phyloP scores from a whole-genome alignment of 2,888 invertebrate genomes.

The Platycnemis pennipes region DNA sequence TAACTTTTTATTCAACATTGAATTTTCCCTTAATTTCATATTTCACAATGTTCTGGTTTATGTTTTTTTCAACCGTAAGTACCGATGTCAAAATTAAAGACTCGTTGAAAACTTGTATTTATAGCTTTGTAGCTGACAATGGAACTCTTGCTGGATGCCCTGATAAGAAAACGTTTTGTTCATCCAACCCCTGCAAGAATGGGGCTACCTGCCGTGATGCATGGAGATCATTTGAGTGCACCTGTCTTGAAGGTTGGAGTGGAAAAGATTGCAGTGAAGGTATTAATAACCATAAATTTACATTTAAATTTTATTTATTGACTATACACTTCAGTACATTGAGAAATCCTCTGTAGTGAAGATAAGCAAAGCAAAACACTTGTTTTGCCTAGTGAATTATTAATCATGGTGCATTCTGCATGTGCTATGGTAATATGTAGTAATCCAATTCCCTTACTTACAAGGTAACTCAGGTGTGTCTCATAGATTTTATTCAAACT shows the following conservation, averaged over 20 bases:
- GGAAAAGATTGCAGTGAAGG: slow-evolving; percentile 94
- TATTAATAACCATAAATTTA: slow-evolving; percentile 76
- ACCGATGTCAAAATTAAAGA: slow-evolving; percentile 63
- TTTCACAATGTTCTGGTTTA: too few species aligned
- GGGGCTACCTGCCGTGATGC: slow-evolving; percentile 93
- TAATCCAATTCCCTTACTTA: too few species aligned
- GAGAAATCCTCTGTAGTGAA: neutral
- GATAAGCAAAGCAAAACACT: neutral
- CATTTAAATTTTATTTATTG: neutral
- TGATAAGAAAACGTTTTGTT: slow-evolving; percentile 90
- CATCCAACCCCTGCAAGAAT: slow-evolving; percentile 92
- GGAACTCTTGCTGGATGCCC: slow-evolving; percentile 94
- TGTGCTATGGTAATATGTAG: too few species aligned
- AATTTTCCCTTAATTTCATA: too few species aligned
- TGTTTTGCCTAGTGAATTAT: too few species aligned
- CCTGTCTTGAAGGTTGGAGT: slow-evolving; percentile 91
- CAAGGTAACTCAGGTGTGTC: too few species aligned
- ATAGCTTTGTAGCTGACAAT: slow-evolving; percentile 92
- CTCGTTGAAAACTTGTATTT: slow-evolving; percentile 69
- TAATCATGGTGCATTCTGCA: too few species aligned
- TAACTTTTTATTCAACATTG: too few species aligned
- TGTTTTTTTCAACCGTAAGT: too few species aligned
- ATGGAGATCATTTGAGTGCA: slow-evolving; percentile 94
- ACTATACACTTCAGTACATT: neutral
- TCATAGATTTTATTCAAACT: too few species aligned